phyloP scores from a whole-genome alignment of 2,888 invertebrate genomes.

The Hyppa rectilinea region DNA sequence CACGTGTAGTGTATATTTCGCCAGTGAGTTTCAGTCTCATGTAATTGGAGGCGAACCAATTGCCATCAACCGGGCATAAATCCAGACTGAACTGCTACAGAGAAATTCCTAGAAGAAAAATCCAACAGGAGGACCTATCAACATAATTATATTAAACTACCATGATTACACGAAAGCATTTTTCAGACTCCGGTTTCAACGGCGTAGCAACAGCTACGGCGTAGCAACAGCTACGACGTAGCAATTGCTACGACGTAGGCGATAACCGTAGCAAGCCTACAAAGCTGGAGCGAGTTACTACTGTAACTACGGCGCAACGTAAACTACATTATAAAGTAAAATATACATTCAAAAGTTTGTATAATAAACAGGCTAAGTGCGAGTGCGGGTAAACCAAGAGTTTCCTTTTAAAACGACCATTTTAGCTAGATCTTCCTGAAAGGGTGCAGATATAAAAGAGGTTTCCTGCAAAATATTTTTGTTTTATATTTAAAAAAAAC shows the following conservation, averaged over 20 bases:
- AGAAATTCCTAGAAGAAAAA: neutral
- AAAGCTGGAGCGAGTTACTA: constrained; percentile 40
- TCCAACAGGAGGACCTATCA: too few species aligned
- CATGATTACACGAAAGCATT: neutral
- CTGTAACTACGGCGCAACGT: constrained; percentile 29
- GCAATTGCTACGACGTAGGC: constrained; percentile 49
- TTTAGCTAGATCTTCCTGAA: constrained; percentile 46
- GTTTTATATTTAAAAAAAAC: neutral
- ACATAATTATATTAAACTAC: too few species aligned
- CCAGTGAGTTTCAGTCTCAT: neutral
- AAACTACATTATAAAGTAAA: constrained; percentile 61
- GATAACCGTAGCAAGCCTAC: constrained; percentile 46
- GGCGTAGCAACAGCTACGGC: constrained; percentile 7
- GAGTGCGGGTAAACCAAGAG: constrained; percentile 50
- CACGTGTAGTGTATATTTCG: neutral
- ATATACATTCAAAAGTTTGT: constrained; percentile 61
- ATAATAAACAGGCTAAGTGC: constrained; percentile 59
- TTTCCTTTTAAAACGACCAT: constrained; percentile 38
- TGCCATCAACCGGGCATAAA: neutral
- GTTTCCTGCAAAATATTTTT: constrained; percentile 31
- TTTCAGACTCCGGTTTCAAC: neutral
- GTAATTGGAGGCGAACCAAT: neutral
- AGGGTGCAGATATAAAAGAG: constrained; percentile 51
- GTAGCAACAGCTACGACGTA: constrained; percentile 32
- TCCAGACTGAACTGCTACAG: too few species aligned